A percentile compares a stretch with the other conserved stretches of the same genome.
Conservation (phyloP, 2,113 vertebrate genomes). For the Chloropsis hardwickii region DNA sequence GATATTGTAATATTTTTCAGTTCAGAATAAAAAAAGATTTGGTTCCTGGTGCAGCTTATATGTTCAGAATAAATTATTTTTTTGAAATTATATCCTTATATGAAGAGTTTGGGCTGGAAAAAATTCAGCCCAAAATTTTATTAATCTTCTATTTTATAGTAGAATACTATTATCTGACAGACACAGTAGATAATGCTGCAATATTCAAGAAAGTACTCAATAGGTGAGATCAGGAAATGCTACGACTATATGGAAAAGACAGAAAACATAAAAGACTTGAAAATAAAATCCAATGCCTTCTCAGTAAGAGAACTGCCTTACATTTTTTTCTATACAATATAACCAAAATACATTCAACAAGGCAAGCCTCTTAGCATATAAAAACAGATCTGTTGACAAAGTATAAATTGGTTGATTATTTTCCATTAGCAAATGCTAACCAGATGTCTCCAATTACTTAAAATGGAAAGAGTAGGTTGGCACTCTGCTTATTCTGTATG, state of each 20-base stretch:
- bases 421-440: background rate
- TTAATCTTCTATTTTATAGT: background rate
- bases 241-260: background rate
- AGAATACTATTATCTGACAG: background rate
- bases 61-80: background rate
- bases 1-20: background rate
- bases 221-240: background rate
- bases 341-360: background rate
- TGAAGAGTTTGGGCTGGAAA: background rate
- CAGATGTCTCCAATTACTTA: background rate
- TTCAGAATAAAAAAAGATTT: background rate
- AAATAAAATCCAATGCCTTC: background rate
- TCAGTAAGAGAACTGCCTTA: background rate
- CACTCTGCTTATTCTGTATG: background rate
- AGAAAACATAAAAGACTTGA: background rate
- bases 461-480: background rate
- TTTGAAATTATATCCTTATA: background rate
- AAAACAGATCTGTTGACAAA: background rate
- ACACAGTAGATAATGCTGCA: background rate
- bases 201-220: background rate
- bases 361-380: background rate
- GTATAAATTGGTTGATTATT: background rate
- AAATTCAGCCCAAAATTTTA: background rate
- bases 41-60: background rate
- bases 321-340: rapidly evolving